Percentiles rank a stretch among this genome's conserved stretches.
Evolutionary conservation across 37 sponge, comb jelly and placozoan genomes (phyloP).

Genomic region (Ianthella basta): DNA sequence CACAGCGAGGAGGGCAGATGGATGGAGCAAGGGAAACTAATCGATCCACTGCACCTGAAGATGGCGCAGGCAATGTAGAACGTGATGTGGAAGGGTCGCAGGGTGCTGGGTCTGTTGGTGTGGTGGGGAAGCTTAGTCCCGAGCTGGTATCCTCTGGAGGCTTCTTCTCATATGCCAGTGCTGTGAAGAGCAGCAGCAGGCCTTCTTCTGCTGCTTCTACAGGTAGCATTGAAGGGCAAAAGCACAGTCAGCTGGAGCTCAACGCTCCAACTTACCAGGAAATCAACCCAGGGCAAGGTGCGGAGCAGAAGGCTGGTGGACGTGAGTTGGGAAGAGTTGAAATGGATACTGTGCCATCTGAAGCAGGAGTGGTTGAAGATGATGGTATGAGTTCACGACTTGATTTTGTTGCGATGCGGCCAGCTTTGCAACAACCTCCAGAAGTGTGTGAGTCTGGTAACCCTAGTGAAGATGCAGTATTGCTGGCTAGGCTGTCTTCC

Average conservation of each 20-base stretch:
- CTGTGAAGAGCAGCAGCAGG: neutral
- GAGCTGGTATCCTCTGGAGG: neutral
- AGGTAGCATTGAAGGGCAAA: neutral
- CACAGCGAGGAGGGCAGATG: neutral
- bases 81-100: neutral
- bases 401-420: too few species aligned
- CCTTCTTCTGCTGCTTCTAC: constrained; percentile 19
- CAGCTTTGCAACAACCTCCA: too few species aligned
- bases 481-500: neutral
- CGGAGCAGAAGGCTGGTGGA: too few species aligned
- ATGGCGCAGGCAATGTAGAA: neutral
- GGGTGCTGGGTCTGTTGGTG: neutral
- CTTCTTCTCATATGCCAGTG: neutral
- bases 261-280: too few species aligned
- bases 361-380: too few species aligned
- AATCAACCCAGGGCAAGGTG: too few species aligned
- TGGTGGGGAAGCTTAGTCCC: neutral
- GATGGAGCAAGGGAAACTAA: constrained; percentile 3
- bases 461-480: too few species aligned
- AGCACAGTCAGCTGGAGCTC: too few species aligned
- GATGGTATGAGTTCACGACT: too few species aligned
- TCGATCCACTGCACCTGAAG: neutral
- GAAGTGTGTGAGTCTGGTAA: too few species aligned
- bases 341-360: too few species aligned
- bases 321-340: too few species aligned